Evolutionary conservation across 2,888 invertebrate genomes (phyloP), one percentile per base, ranked within the genome.

Genomic region (Gordius sp.): DNA sequence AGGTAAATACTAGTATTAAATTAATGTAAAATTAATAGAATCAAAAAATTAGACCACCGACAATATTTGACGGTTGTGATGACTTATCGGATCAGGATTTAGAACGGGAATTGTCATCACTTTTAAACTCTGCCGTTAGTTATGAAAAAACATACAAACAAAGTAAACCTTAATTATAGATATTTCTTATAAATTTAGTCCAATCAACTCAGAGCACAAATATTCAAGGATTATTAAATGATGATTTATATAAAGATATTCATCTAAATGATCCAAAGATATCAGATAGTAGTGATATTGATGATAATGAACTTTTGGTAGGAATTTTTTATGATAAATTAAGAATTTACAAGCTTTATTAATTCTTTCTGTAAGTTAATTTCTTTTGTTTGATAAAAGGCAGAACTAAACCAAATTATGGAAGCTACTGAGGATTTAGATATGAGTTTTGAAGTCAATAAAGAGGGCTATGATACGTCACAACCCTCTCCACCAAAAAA

Each of bases 241-340:
- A 13, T 33, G n/a, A 33, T 33, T 33, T n/a, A n/a, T n/a, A 33
- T 33, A n/a, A 33, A 33, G 8, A 33, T 8, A 13, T 13, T 33
- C 39, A 33, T 13, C 8, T 33, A 13, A n/a, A 33, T 13, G 39
- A 33, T 8, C n/a, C 39, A 33, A 33, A 33, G n/a, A 13, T 33
- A 33, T 33, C 39, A 33, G 39, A 33, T 33, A 33, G n/a, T 33
- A 33, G 39, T 33, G 39, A 33, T n/a, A 33, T 33, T 33, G 39
- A 33, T 13, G n/a, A 33, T 13, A n/a, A 33, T 33, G 8, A 13
- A 33, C 8, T 13, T 13, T 33, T 33, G n/a, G 8, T 33, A n/a
- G 39, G 8, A 33, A 13, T 33, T 33, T 33, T 33, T 33, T 33
- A n/a, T 33, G 39, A 33, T 13, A 13, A 33, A 33, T 33, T 33